These are phyloP conservation scores for Ornithoptera priamus DNA, from an alignment of 2,888 invertebrate species.

Conservation along the genomic window DNA sequence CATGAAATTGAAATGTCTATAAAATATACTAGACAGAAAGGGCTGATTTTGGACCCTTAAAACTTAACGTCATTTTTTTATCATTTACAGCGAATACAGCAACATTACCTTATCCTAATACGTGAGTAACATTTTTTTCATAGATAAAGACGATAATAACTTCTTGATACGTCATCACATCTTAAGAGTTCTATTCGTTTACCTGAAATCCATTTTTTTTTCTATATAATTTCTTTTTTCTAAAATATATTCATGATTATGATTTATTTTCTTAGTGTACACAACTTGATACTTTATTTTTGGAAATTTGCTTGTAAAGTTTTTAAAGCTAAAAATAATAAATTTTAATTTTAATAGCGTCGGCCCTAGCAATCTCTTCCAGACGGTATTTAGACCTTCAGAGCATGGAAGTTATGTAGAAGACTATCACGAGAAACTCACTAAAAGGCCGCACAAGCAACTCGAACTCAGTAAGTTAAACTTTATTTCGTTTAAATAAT, in stretches of 20 bases:
- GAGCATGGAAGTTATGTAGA: slow-evolving; percentile 6
- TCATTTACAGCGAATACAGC: not conserved
- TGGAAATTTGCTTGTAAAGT: too few species aligned
- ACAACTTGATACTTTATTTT: too few species aligned
- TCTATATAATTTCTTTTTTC: too few species aligned
- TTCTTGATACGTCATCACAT: too few species aligned
- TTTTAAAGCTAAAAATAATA: not conserved
- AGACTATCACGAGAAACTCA: not conserved
- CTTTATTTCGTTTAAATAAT: not conserved
- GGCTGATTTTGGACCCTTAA: too few species aligned
- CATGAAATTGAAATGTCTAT: too few species aligned
- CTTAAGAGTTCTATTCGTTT: too few species aligned
- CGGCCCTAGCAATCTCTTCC: slow-evolving; percentile 12
- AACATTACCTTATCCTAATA: not conserved
- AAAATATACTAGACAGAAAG: too few species aligned
- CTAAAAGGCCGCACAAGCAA: slow-evolving; percentile 9
- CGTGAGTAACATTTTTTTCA: not conserved
- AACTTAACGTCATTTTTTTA: not conserved
- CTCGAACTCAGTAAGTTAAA: slow-evolving; percentile 20
- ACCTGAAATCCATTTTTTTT: too few species aligned
- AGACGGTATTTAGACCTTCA: slow-evolving; percentile 21
- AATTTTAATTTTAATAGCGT: slow-evolving; percentile 5
- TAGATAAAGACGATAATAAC: too few species aligned
- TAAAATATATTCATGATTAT: too few species aligned
- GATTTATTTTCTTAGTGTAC: too few species aligned